Evolutionary conservation across 2,113 vertebrate genomes (phyloP).

Genomic region (Talpa occidentalis): DNA sequence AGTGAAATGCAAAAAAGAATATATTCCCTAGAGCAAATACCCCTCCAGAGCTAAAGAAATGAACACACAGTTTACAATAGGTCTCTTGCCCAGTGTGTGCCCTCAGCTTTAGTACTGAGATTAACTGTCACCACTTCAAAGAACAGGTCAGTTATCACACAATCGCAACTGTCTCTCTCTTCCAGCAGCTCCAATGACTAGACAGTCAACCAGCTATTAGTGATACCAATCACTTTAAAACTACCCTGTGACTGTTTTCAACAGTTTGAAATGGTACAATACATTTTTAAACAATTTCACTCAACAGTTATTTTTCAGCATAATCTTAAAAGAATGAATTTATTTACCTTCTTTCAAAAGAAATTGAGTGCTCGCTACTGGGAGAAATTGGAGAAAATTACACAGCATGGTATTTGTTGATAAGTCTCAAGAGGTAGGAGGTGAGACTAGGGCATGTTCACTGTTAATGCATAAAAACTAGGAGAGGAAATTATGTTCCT

Average conservation of each 20-base stretch:
- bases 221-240: background rate
- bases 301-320: background rate
- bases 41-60: background rate
- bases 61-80: background rate
- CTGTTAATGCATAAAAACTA: background rate
- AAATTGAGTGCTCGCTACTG: background rate
- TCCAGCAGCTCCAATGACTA: rapidly evolving
- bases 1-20: background rate
- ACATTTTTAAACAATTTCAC: background rate
- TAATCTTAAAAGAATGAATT: background rate
- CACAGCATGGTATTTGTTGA: background rate
- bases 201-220: background rate
- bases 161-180: background rate
- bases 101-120: background rate
- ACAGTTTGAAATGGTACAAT: background rate
- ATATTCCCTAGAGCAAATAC: background rate
- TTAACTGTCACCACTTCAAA: background rate
- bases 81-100: background rate
- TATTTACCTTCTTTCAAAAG: background rate
- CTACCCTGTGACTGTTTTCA: background rate
- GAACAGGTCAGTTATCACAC: background rate
- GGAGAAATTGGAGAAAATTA: background rate
- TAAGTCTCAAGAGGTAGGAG: background rate
- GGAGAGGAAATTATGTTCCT: background rate
- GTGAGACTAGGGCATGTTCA: background rate